Evolutionary conservation across 2,888 invertebrate species (phyloP).

Genomic region (Sminthurinus aureus): DNA sequence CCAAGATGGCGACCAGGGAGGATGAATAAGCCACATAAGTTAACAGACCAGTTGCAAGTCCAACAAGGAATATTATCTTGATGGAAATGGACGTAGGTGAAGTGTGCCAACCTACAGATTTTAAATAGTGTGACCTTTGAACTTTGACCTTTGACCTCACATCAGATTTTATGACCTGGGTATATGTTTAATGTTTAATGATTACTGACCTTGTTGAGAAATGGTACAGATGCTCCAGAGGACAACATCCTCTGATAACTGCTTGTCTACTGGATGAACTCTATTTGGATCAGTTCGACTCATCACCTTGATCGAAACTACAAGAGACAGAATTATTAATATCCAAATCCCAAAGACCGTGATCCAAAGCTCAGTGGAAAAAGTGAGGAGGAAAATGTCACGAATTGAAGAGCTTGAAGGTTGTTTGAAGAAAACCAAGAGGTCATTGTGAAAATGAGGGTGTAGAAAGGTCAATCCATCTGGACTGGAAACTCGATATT

Average conservation of each 20-base stretch:
- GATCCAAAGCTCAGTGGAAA: conserved; percentile 46
- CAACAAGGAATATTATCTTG: conserved; percentile 54
- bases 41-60: conserved; percentile 47
- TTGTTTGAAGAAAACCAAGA: conserved; percentile 50
- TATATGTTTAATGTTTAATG: background rate
- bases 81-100: conserved; percentile 48
- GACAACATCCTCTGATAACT: conserved; percentile 34
- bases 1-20: conserved; percentile 52
- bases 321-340: background rate
- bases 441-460: conserved; percentile 37
- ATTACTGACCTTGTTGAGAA: conserved; percentile 50
- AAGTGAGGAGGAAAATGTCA: conserved; percentile 51
- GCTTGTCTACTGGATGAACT: background rate
- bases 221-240: conserved; percentile 51
- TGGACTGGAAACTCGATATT: conserved; percentile 40
- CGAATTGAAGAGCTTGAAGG: conserved; percentile 48
- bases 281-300: background rate
- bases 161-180: background rate
- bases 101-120: conserved; percentile 49
- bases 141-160: too few relatives aligned
- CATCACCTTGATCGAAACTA: background rate
- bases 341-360: conserved; percentile 4
- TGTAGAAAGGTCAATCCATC: conserved; percentile 48
- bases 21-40: conserved; percentile 52
- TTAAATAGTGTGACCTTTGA: too few relatives aligned